Conservation (phyloP, 2,797 vertebrate genomes). For the Lutjanus argentimaculatus region DNA sequence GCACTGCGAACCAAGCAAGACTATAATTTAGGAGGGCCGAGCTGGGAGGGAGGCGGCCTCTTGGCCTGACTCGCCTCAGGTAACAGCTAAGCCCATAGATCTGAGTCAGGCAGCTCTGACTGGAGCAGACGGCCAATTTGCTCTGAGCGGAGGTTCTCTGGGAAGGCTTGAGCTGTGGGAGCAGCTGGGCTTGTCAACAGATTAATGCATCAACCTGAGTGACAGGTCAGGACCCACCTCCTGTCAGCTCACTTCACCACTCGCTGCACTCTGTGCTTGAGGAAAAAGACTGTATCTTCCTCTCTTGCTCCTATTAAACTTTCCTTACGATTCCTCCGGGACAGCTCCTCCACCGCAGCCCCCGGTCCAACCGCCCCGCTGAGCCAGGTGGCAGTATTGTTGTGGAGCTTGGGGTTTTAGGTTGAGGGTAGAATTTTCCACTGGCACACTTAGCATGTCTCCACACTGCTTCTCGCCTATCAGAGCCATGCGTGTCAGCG, state of each 20-base stretch:
- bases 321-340: slow-evolving; percentile 50
- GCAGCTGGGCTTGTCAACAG: slow-evolving; percentile 84
- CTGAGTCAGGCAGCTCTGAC: slow-evolving; percentile 74
- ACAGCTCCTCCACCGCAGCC: slow-evolving; percentile 25
- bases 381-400: slow-evolving; percentile 74
- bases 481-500: slow-evolving; percentile 75
- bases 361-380: slow-evolving; percentile 22
- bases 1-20: slow-evolving; percentile 63
- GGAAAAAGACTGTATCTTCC: slow-evolving; percentile 46
- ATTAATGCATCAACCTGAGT: slow-evolving; percentile 85
- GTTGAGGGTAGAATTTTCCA: slow-evolving; percentile 75
- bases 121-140: slow-evolving; percentile 79
- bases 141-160: slow-evolving; percentile 63
- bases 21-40: slow-evolving; percentile 76
- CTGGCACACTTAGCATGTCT: slow-evolving; percentile 75
- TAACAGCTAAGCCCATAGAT: slow-evolving; percentile 77
- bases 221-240: slow-evolving; percentile 74
- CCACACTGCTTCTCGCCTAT: slow-evolving; percentile 69
- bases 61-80: slow-evolving; percentile 80
- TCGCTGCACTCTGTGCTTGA: slow-evolving; percentile 42
- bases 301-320: slow-evolving; percentile 10
- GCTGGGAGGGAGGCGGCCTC: slow-evolving; percentile 64
- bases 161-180: slow-evolving; percentile 73
- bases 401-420: slow-evolving; percentile 59
- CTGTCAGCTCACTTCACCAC: slow-evolving; percentile 53